Percentiles rank a stretch among this genome's conserved stretches.
These are phyloP conservation scores for Mesoligia furuncula DNA, from an alignment of 2,888 invertebrate genomes.

Conservation along the genomic window DNA sequence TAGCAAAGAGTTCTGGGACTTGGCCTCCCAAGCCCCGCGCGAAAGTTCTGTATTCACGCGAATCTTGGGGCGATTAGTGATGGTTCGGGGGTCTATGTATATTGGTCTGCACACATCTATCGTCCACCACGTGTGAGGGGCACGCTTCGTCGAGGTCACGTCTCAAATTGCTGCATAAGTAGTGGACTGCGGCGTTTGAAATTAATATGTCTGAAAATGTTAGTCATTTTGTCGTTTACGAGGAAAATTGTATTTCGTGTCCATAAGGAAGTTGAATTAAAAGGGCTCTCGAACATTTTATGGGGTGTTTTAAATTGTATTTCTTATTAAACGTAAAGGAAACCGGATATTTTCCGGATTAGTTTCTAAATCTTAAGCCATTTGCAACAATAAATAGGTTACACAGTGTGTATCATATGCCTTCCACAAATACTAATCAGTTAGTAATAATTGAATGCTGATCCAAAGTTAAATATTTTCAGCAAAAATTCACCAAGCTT, in stretches of 20 bases:
- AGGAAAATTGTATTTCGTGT: conserved; percentile 68
- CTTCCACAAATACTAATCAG: background rate
- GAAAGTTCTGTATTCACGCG: conserved; percentile 68
- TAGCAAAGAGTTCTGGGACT: conserved; percentile 70
- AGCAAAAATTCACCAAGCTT: background rate
- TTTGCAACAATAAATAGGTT: no score
- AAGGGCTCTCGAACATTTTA: conserved; percentile 38
- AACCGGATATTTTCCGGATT: conserved; percentile 1
- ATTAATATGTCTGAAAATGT: conserved; percentile 83
- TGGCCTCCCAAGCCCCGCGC: conserved; percentile 70
- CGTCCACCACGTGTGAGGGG: conserved; percentile 77
- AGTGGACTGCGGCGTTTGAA: conserved; percentile 88
- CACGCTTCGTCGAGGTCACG: conserved; percentile 84
- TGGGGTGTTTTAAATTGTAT: background rate
- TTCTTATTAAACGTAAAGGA: background rate
- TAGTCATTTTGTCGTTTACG: conserved; percentile 75
- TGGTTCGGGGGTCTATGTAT: conserved; percentile 68
- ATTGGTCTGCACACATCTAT: conserved; percentile 69
- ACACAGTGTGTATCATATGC: no score
- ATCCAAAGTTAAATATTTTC: background rate
- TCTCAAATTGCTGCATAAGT: conserved; percentile 88
- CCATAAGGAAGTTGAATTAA: conserved; percentile 65
- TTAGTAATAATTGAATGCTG: background rate
- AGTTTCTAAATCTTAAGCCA: background rate
- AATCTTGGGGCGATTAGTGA: conserved; percentile 57